A percentile compares a stretch with the other conserved stretches of the same genome.
Evolutionary conservation across 2,113 vertebrate genomes (phyloP).

Genomic region (Paracyprichromis sp.): DNA sequence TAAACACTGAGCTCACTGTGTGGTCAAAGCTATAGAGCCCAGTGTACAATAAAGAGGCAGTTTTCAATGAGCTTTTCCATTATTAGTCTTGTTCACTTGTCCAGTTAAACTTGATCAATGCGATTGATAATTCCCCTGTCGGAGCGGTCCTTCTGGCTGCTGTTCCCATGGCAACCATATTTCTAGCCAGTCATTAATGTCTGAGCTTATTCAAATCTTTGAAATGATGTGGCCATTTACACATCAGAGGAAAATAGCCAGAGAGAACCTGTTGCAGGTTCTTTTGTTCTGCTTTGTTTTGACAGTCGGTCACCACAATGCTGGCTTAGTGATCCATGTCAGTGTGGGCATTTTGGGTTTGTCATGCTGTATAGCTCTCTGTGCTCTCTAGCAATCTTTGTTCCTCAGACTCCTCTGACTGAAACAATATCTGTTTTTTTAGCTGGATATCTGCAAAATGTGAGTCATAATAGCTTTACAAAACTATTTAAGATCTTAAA

Average conservation of each 20-base stretch:
- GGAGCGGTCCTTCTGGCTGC: neutral
- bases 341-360: neutral
- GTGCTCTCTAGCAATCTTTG: neutral
- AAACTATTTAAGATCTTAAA: neutral
- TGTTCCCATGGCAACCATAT: slow-evolving; percentile 41
- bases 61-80: neutral
- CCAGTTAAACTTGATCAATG: neutral
- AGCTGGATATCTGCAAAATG: neutral
- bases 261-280: neutral
- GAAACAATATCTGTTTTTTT: neutral
- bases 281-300: neutral
- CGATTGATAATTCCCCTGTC: slow-evolving; percentile 23
- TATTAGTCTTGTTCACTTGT: neutral
- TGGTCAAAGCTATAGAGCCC: neutral
- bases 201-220: slow-evolving; percentile 14
- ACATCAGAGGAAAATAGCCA: neutral
- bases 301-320: neutral
- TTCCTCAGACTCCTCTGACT: neutral
- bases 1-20: neutral
- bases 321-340: neutral
- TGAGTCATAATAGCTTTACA: neutral
- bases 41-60: neutral
- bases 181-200: neutral
- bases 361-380: neutral
- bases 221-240: neutral